These are phyloP conservation scores for Coleophora deauratella DNA, from an alignment of 2,888 invertebrate genomes.

Conservation along the genomic window DNA sequence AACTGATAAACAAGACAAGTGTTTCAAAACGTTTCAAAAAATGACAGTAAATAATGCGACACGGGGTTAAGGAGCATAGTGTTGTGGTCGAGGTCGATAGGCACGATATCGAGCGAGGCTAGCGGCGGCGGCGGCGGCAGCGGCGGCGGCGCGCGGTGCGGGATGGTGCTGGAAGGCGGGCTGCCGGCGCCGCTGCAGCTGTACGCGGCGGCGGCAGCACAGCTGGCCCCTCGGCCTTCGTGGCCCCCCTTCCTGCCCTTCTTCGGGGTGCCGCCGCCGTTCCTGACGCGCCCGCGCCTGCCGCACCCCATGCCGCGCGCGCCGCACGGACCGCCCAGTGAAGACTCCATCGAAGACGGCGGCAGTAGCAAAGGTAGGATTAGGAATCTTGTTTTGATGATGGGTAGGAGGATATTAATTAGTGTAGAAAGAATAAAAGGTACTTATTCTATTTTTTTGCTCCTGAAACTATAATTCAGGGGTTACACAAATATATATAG, in stretches of 20 bases:
- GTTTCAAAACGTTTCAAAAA: too few relatives aligned
- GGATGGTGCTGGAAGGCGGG: slow-evolving; percentile 80
- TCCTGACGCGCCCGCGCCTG: slow-evolving; percentile 61
- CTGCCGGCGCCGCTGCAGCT: slow-evolving; percentile 81
- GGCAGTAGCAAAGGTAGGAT: slow-evolving; percentile 64
- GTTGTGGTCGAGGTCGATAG: slow-evolving; percentile 36
- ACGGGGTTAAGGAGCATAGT: slow-evolving; percentile 21
- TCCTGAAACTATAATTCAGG: too few relatives aligned
- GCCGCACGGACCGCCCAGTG: slow-evolving; percentile 68
- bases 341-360: slow-evolving; percentile 71
- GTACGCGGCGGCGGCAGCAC: slow-evolving; percentile 81
- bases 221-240: slow-evolving; percentile 67
- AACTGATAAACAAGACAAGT: neutral
- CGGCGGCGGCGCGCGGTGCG: slow-evolving; percentile 19
- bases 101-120: slow-evolving; percentile 44
- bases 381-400: neutral
- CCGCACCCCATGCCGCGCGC: slow-evolving; percentile 59
- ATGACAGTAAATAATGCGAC: slow-evolving; percentile 30
- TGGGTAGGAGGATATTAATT: neutral
- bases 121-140: slow-evolving; percentile 29
- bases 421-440: too few relatives aligned
- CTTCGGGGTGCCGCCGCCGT: slow-evolving; percentile 74
- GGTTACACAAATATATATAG: too few relatives aligned
- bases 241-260: slow-evolving; percentile 77
- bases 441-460: too few relatives aligned